These are phyloP conservation scores for Acomys russatus DNA, from an alignment of 2,797 vertebrate species.

Conservation along the genomic window DNA sequence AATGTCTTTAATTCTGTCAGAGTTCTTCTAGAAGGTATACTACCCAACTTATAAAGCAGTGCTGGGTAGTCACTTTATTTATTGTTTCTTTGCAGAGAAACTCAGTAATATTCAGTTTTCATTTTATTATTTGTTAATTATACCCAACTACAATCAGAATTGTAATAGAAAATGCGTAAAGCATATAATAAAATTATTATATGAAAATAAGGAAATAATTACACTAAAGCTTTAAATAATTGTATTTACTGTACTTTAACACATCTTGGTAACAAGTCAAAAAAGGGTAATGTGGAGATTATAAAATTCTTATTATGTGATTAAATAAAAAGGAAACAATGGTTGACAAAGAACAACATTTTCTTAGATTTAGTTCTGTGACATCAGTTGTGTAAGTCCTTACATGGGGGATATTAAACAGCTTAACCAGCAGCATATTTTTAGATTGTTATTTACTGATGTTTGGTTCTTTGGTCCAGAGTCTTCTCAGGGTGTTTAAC, in stretches of 20 bases:
- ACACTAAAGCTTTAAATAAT: slow-evolving; percentile 51
- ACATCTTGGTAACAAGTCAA: slow-evolving; percentile 62
- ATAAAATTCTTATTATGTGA: slow-evolving; percentile 48
- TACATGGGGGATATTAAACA: slow-evolving; percentile 13
- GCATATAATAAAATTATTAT: slow-evolving; percentile 66
- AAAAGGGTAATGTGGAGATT: slow-evolving; percentile 15
- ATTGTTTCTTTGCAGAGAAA: slow-evolving; percentile 52
- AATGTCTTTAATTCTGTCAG: neutral
- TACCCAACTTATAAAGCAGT: neutral
- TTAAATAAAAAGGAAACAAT: slow-evolving; percentile 63
- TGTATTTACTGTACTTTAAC: slow-evolving; percentile 11
- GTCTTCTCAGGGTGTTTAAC: neutral
- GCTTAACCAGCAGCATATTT: neutral
- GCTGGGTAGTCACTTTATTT: neutral
- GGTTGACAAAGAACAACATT: slow-evolving; percentile 38
- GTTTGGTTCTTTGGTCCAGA: neutral
- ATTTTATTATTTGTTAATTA: slow-evolving; percentile 62
- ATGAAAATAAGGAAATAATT: slow-evolving; percentile 67
- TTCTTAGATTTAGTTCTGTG: slow-evolving; percentile 6
- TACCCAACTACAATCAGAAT: slow-evolving; percentile 28
- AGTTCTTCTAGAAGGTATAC: neutral
- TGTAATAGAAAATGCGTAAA: slow-evolving; percentile 39
- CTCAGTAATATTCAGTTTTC: neutral
- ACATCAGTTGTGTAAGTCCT: neutral
- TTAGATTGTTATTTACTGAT: neutral